Evolutionary conservation across 2,113 vertebrate genomes (phyloP), one percentile per base, ranked within the genome.

Genomic region (Takifugu bimaculatus): DNA sequence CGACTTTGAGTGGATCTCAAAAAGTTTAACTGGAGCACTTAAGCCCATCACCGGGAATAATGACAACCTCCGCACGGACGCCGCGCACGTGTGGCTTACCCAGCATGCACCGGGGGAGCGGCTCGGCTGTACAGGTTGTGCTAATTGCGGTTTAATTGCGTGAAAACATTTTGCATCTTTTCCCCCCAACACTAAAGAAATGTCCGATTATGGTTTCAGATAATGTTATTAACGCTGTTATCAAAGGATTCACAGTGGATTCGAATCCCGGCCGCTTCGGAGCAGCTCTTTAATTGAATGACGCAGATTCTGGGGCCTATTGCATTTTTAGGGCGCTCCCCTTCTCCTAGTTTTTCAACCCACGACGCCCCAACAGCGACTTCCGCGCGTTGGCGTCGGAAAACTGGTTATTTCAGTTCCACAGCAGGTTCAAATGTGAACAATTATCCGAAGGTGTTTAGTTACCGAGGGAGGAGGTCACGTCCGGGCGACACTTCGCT

Each of bases 251-350:
- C 66, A 57, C 59, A 65, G 55, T 80, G 58, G 54, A 84, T 81
- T 56, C 62, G 60, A 63, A 74, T 68, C 43, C 68, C 65, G 63
- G 76, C 50, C 70, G 68, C 42, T 73, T 74, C 13, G 25, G 72
- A 80, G 70, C 35, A 56, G 65, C 68, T 75, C 59, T 15, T 60
- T 82, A 79, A 83, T 82, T 82, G 79, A 77, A 78, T 81, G 79
- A 84, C 70, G 79, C 71, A 66, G 79, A 84, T 87, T 78, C 80
- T 82, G 82, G 74, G 73, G 79, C 79, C 58, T 76, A 85, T 86
- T 78, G 77, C 71, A 63, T 76, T 84, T 82, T 77, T 69, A 45
- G 50, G 57, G 60, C 11, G 35, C 35, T 20, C 20, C 20, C 20
- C 20, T 20, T 20, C 20, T 20, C 20, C 20, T 20, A 20, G 20